Evolutionary conservation across 2,113 vertebrate genomes (phyloP), one percentile per base, ranked within the genome.

Genomic region (Myotis brandtii): DNA sequence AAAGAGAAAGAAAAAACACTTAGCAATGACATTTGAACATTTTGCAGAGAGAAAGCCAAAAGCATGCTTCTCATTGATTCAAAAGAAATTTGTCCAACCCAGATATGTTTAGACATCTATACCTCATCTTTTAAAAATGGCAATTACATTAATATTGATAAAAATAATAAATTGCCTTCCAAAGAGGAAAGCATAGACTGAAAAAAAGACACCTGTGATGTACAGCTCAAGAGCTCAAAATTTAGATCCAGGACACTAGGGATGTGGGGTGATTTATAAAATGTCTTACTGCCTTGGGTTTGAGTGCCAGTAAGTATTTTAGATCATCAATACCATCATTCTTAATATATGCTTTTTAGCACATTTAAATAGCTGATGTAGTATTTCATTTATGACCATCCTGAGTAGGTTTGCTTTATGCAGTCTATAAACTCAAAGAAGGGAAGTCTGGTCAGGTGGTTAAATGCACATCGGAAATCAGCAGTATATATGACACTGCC

Each of bases 121-220:
- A 93, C 79, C 94, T 97, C 91, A 90, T 98, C 96, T 98, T 69
- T 98, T 67, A 67, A 90, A 94, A 92, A 72, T 79, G 32, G 52
- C 79, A 97, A 90, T 94, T 88, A 34, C 86, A 94, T 94, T 97
- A 94, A 94, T 95, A 96, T 95, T 94, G 94, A 95, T 81, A 95
- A 88, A 96, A 98, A 97, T 98, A 98, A 95, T 88, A 97, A 98
- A 98, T 96, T 97, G 88, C 66, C 90, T 98, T 95, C 93, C 97
- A 96, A 95, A 89, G 82, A 98, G 89, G 93, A 96, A 96, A 97
- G 94, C 94, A 97, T 89, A 97, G 67, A 86, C 93, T 97, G 89
- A 94, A 96, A 95, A 98, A 98, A 96, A 95, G 97, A 98, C 84
- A 94, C 87, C 84, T 96, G 89, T 97, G 96, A 98, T 98, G 76